Conservation (phyloP, 30 jellyfish, hydroid and myxozoan genomes). For the Cassiopea xamachana region DNA sequence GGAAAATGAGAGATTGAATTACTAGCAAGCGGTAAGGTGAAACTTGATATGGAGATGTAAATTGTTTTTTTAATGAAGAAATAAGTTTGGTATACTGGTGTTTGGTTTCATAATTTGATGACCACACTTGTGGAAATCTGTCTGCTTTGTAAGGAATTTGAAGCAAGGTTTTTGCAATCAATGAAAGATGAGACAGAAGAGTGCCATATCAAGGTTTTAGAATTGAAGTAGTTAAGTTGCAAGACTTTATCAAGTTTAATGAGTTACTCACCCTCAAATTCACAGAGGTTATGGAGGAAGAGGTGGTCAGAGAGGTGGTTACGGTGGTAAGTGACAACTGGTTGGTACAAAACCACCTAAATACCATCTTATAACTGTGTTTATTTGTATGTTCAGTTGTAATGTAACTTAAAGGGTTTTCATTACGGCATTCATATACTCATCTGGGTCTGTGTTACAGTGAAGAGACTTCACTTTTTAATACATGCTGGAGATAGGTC, state of each 20-base stretch:
- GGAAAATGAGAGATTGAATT: not conserved
- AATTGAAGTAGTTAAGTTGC: constrained; percentile 15
- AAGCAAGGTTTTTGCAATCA: not conserved
- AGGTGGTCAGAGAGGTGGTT: constrained; percentile 98
- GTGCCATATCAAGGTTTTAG: not conserved
- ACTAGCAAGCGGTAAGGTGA: not conserved
- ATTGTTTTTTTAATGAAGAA: not conserved
- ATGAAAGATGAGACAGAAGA: not conserved
- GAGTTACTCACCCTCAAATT: constrained; percentile 62
- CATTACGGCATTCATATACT: constrained; percentile 28
- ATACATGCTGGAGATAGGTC: no score
- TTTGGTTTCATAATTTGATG: not conserved
- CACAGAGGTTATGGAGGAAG: constrained; percentile 98
- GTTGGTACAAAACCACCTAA: constrained; percentile 84
- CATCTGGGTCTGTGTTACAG: constrained; percentile 10
- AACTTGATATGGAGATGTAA: not conserved
- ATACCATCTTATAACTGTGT: constrained; percentile 36
- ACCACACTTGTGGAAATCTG: not conserved
- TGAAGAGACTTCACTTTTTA: no score
- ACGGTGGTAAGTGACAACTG: constrained; percentile 97
- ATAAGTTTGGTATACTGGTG: not conserved
- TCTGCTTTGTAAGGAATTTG: not conserved
- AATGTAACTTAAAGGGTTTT: constrained; percentile 64
- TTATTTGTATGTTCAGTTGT: constrained; percentile 19
- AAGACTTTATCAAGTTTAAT: constrained; percentile 5